phyloP scores from a whole-genome alignment of 2,888 invertebrate species.

The Trypoxylon attenuatum region DNA sequence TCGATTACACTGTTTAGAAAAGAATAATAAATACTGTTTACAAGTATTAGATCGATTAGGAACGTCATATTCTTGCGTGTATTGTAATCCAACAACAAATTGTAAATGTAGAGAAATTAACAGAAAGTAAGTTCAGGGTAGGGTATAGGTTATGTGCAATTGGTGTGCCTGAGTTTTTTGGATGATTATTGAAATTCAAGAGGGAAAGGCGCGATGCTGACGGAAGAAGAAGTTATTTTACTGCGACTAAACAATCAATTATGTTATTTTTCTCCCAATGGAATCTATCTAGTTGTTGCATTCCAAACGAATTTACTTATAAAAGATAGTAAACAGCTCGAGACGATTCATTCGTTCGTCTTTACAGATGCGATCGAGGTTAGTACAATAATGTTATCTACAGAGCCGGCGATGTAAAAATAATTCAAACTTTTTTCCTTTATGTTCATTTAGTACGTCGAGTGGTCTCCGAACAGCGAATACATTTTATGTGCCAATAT shows the following conservation, averaged over 20 bases:
- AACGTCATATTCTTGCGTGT: no score
- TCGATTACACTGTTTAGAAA: no score
- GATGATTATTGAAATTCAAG: background rate
- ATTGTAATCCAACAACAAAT: no score
- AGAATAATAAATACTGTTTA: no score
- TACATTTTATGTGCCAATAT: conserved; percentile 68
- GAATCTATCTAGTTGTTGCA: conserved; percentile 60
- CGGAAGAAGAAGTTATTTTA: conserved; percentile 18
- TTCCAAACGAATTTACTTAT: conserved; percentile 63
- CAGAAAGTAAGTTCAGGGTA: no score
- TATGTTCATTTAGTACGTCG: conserved; percentile 57
- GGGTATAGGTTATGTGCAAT: no score
- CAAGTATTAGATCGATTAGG: no score
- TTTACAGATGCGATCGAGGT: conserved; percentile 69
- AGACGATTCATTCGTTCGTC: conserved; percentile 54
- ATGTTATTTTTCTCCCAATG: conserved; percentile 62
- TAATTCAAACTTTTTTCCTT: conserved; percentile 4
- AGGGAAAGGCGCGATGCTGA: conserved; percentile 22
- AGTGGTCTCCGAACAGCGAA: conserved; percentile 71
- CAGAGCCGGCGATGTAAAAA: background rate
- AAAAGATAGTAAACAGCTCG: conserved; percentile 53
- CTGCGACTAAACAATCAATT: conserved; percentile 50
- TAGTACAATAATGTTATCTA: conserved; percentile 46
- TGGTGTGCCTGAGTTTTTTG: conserved; percentile 8
- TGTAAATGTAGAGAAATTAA: no score